Percentiles rank a stretch among this genome's conserved stretches.
Conservation (phyloP, 2,113 vertebrate genomes). For the Panthera leo region DNA sequence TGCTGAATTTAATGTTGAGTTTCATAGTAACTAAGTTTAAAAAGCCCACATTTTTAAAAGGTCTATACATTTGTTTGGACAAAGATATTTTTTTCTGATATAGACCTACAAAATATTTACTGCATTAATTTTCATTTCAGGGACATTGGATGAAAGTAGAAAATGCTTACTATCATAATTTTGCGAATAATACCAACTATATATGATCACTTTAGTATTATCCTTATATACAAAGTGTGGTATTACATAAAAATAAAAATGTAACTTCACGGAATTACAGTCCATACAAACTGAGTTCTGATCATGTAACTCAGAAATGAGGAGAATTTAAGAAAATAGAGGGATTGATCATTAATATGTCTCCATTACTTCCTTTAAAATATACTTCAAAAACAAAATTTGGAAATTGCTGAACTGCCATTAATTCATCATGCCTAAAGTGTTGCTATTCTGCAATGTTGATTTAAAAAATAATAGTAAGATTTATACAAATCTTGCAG, state of each 20-base stretch:
- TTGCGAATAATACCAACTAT: not conserved
- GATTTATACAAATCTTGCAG: not conserved
- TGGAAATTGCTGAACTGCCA: not conserved
- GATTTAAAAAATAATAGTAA: not conserved
- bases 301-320: not conserved
- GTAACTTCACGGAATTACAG: not conserved
- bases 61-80: not conserved
- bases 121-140: not conserved
- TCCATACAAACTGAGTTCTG: not conserved
- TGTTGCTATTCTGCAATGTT: not conserved
- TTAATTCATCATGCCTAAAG: not conserved
- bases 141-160: not conserved
- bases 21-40: not conserved
- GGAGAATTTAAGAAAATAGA: not conserved
- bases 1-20: not conserved
- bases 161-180: not conserved
- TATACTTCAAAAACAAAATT: not conserved
- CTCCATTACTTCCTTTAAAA: not conserved
- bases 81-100: not conserved
- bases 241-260: not conserved
- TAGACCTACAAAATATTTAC: not conserved
- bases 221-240: not conserved
- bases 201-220: not conserved
- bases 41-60: not conserved
- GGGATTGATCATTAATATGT: not conserved